These are phyloP conservation scores for Acanthochromis polyacanthus DNA, from an alignment of 2,113 vertebrate species.

Conservation along the genomic window DNA sequence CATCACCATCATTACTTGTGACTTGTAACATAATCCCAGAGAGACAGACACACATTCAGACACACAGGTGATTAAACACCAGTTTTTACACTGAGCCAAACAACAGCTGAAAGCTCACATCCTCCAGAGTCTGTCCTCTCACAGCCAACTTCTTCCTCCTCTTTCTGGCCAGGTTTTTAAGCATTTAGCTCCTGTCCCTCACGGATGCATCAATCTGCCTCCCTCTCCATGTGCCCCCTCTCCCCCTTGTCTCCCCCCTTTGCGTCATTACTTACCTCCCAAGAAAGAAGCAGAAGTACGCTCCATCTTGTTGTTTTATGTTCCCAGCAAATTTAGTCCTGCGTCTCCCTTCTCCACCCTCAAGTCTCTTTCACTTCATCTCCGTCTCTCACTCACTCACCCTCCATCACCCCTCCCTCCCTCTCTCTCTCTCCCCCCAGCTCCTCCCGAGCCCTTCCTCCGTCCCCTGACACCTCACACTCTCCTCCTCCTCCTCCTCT, in stretches of 20 bases:
- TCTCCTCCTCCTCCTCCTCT: conserved; percentile 15
- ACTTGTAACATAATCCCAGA: conserved; percentile 29
- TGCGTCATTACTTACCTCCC: conserved; percentile 75
- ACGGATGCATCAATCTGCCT: conserved; percentile 55
- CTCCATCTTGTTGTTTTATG: conserved; percentile 80
- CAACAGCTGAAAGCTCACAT: conserved; percentile 32
- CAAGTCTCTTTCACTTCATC: conserved; percentile 75
- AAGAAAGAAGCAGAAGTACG: conserved; percentile 64
- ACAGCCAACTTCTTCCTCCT: conserved; percentile 52
- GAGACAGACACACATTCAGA: conserved; percentile 19
- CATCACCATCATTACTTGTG: conserved; percentile 47
- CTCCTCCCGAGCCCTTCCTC: conserved; percentile 30
- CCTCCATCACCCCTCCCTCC: conserved; percentile 39
- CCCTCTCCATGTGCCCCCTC: not conserved
- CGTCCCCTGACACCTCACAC: conserved; percentile 44
- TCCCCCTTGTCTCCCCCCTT: not conserved
- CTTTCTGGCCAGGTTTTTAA: conserved; percentile 29
- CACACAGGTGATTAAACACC: conserved; percentile 50
- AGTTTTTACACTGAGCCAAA: conserved; percentile 32
- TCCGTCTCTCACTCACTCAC: conserved; percentile 55
- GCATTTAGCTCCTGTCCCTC: conserved; percentile 53
- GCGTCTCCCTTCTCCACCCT: conserved; percentile 74
- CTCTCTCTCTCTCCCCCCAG: conserved; percentile 33
- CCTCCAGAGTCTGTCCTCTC: conserved; percentile 30
- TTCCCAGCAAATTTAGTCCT: conserved; percentile 79